Conservation (phyloP, 2,113 vertebrate genomes). For the Rhinolophus sinicus region DNA sequence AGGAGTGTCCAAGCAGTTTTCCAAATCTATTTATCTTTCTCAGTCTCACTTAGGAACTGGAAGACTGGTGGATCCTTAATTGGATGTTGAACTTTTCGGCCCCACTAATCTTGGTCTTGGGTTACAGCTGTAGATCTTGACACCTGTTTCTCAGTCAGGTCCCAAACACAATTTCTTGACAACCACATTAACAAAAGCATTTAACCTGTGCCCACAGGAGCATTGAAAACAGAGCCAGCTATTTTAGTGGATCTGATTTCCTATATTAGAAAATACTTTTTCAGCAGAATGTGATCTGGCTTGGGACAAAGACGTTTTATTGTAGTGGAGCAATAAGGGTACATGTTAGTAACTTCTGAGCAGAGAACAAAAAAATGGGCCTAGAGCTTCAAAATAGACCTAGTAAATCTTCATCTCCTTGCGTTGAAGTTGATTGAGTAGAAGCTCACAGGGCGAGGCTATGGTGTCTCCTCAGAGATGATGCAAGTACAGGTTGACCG, state of each 20-base stretch:
- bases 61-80: background rate
- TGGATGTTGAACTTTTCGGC: background rate
- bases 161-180: constrained; percentile 39
- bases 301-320: background rate
- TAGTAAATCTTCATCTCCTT: background rate
- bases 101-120: background rate
- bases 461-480: background rate
- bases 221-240: background rate
- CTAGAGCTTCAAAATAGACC: background rate
- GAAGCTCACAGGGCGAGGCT: background rate
- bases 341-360: background rate
- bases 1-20: background rate
- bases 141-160: constrained; percentile 4
- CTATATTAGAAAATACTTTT: background rate
- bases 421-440: background rate
- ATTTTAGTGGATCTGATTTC: constrained; percentile 41
- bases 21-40: constrained; percentile 45
- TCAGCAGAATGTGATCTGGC: background rate
- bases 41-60: background rate
- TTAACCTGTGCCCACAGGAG: background rate
- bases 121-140: background rate
- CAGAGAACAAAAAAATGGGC: background rate
- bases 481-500: background rate
- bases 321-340: background rate
- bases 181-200: constrained; percentile 5